A percentile compares a stretch with the other conserved stretches of the same genome.
Conservation (phyloP, 2,888 invertebrate species). For the Boloria selene region DNA sequence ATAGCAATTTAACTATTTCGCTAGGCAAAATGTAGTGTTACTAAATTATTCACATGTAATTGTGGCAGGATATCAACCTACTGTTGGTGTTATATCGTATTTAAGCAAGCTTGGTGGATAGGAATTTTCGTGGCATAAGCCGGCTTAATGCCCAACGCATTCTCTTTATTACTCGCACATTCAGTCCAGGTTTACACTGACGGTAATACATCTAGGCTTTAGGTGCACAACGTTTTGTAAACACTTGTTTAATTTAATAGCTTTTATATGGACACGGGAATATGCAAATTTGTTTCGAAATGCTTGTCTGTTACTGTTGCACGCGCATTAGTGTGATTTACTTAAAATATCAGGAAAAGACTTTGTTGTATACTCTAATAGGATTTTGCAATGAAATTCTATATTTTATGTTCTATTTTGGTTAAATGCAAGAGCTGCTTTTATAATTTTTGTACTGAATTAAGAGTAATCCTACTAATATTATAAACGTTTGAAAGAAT, state of each 20-base stretch:
- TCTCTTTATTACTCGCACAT: conserved; percentile 34
- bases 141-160: conserved; percentile 34
- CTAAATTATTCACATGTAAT: too few species aligned
- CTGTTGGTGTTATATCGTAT: conserved; percentile 25
- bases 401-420: too few species aligned
- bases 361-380: background rate
- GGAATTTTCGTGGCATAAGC: conserved; percentile 35
- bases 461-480: too few species aligned
- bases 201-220: conserved; percentile 30
- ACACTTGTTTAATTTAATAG: conserved; percentile 33
- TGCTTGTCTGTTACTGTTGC: background rate
- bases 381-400: conserved; percentile 1
- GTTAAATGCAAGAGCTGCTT: too few species aligned
- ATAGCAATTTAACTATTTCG: too few species aligned
- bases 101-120: conserved; percentile 28
- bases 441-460: too few species aligned
- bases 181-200: conserved; percentile 25
- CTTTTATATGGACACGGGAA: conserved; percentile 16
- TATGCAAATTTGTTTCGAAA: conserved; percentile 14
- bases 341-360: conserved; percentile 10
- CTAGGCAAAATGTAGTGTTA: too few species aligned
- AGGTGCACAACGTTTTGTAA: conserved; percentile 28
- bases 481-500: too few species aligned
- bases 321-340: conserved; percentile 1
- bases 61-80: background rate